Evolutionary conservation across 2,888 invertebrate species (phyloP), one percentile per base, ranked within the genome.

Genomic region (Melinopterus prodromus): DNA sequence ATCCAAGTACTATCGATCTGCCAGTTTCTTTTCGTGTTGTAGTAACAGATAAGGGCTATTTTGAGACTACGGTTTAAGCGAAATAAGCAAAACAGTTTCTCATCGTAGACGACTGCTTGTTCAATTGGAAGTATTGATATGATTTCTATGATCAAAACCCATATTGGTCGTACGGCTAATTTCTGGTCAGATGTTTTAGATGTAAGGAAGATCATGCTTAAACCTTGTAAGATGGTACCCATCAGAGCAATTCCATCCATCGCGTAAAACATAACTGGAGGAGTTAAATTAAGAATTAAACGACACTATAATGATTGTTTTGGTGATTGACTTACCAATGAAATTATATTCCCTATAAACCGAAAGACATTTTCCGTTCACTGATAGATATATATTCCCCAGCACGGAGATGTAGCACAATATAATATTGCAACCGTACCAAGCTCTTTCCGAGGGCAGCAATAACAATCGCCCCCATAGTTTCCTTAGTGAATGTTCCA

Each of bases 51-150:
- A 7, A 78, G 72, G 16, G 79, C 76, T 6, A 81, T 75, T 16
- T 79, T 77, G 16, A 81, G 70, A 14, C 38, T n/a, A 35, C 76
- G 74, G 69, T 81, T 81, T 53, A 81, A 38, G 38, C 74, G 36
- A 38, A 81, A 71, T 4, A 79, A 14, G 16, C 80, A 80, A 71
- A 76, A 78, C 26, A 76, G 14, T n/a, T 74, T 14, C 71, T 74
- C 72, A 36, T 74, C n/a, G 6, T 0, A 7, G 77, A 72, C 81
- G 16, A 78, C 78, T 69, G 83, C 16, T 6, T 81, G 70, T 76
- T 85, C 84, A 4, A 81, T 36, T 3, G 84, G 84, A 14, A 85
- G 71, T 12, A 83, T 12, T 6, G 84, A 84, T 9, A 84, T n/a
- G 15, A 81, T 16, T 74, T 83, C 84, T 7, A 75, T 75, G 15